phyloP scores from a whole-genome alignment of 2,888 invertebrate species.

The Dasysyrphus albostriatus region DNA sequence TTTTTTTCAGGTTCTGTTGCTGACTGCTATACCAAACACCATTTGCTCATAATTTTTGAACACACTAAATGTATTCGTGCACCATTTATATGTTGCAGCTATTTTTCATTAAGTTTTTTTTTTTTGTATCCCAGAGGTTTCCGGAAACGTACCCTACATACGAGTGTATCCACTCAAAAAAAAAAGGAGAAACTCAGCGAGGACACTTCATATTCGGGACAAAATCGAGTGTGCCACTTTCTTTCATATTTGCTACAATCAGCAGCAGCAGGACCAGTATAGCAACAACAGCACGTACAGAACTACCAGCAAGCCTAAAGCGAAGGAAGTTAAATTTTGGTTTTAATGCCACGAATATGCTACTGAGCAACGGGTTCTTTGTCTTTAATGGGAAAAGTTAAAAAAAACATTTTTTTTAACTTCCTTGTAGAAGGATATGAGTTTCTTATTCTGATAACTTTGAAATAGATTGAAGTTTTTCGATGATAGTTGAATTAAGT shows the following conservation, averaged over 20 bases:
- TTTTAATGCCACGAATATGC: conserved; percentile 15
- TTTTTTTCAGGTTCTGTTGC: conserved; percentile 19
- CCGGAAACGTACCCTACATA: conserved; percentile 4
- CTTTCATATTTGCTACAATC: conserved; percentile 7
- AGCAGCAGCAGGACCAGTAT: not conserved
- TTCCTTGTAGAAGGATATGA: not conserved
- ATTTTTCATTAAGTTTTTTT: conserved; percentile 44
- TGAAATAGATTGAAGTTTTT: conserved; percentile 1
- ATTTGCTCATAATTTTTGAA: conserved; percentile 59
- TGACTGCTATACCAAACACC: conserved; percentile 49
- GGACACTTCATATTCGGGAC: conserved; percentile 26
- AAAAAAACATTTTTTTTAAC: not conserved
- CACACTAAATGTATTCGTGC: conserved; percentile 24
- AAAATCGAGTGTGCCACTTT: conserved; percentile 37
- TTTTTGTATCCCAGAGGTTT: not conserved
- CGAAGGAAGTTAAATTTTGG: conserved; percentile 18
- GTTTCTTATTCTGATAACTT: not conserved
- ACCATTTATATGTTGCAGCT: conserved; percentile 42
- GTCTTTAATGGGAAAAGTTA: conserved; percentile 21
- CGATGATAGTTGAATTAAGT: not conserved
- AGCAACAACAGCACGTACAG: not conserved
- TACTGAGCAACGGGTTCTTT: not conserved
- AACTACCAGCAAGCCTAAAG: conserved; percentile 15
- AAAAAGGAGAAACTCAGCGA: not conserved
- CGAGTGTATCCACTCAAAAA: conserved; percentile 3